These are phyloP conservation scores for Gymnoscopelus braueri DNA, from an alignment of 2,797 vertebrate species.

Conservation along the genomic window DNA sequence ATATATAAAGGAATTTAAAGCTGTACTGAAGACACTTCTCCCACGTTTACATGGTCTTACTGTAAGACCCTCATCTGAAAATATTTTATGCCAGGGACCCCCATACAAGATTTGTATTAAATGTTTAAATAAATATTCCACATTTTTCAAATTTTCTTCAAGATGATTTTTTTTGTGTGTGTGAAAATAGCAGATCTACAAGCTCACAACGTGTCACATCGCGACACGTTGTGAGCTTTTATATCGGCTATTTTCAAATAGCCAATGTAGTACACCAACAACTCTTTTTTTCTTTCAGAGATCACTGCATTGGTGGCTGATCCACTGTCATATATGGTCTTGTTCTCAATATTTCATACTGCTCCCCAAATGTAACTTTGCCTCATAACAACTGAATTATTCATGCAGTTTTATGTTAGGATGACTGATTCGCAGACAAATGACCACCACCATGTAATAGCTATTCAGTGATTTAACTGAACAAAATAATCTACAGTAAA, in stretches of 20 bases:
- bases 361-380: conserved; percentile 57
- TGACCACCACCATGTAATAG: conserved; percentile 32
- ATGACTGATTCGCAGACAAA: conserved; percentile 71
- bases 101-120: too few relatives aligned
- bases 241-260: too few relatives aligned
- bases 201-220: too few relatives aligned
- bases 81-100: too few relatives aligned
- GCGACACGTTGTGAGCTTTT: too few relatives aligned
- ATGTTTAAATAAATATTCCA: too few relatives aligned
- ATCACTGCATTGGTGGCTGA: conserved; percentile 28
- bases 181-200: too few relatives aligned
- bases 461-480: not conserved
- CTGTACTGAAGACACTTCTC: not conserved
- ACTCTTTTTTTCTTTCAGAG: conserved; percentile 17
- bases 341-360: conserved; percentile 71
- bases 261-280: conserved; percentile 15
- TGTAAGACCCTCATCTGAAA: too few relatives aligned
- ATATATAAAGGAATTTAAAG: too few relatives aligned
- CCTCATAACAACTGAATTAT: conserved; percentile 75
- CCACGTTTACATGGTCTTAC: not conserved
- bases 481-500: not conserved
- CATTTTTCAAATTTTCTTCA: too few relatives aligned
- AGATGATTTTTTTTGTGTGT: too few relatives aligned
- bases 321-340: conserved; percentile 48
- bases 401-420: conserved; percentile 70